Evolutionary conservation across 2,113 vertebrate genomes (phyloP).

Genomic region (Calcarius ornatus): DNA sequence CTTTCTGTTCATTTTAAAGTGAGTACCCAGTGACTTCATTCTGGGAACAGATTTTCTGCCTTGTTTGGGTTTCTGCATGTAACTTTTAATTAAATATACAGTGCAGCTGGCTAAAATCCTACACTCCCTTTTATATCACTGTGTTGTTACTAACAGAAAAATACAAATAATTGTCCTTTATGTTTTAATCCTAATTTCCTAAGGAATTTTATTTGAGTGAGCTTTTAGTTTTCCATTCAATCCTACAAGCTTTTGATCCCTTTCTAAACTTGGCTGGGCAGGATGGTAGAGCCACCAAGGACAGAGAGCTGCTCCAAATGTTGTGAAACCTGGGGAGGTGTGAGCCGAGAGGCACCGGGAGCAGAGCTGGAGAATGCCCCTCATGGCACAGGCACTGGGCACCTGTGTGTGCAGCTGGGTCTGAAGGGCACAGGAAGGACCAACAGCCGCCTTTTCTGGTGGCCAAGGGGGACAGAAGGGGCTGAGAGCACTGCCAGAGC

Average conservation of each 20-base stretch:
- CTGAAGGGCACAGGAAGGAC: not conserved
- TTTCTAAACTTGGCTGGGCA: not conserved
- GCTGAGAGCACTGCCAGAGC: not conserved
- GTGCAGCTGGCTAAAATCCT: not conserved
- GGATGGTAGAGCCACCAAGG: not conserved
- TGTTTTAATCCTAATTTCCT: not conserved
- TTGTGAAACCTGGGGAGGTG: fast-evolving
- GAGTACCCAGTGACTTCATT: not conserved
- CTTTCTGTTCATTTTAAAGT: not conserved
- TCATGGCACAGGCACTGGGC: not conserved
- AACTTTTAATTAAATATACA: not conserved
- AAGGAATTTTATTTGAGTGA: not conserved
- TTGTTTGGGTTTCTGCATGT: not conserved
- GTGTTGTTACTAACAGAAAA: not conserved
- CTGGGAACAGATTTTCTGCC: not conserved
- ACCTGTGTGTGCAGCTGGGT: not conserved
- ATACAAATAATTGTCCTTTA: not conserved
- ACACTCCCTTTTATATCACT: not conserved
- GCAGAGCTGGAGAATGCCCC: fast-evolving
- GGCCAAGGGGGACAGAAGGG: not conserved
- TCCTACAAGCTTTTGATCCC: not conserved
- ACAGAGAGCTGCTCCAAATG: fast-evolving
- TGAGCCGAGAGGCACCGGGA: not conserved
- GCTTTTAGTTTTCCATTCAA: not conserved
- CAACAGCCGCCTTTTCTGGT: not conserved